phyloP scores from a whole-genome alignment of 2,888 invertebrate species.

The Chaitophorus viminalis region DNA sequence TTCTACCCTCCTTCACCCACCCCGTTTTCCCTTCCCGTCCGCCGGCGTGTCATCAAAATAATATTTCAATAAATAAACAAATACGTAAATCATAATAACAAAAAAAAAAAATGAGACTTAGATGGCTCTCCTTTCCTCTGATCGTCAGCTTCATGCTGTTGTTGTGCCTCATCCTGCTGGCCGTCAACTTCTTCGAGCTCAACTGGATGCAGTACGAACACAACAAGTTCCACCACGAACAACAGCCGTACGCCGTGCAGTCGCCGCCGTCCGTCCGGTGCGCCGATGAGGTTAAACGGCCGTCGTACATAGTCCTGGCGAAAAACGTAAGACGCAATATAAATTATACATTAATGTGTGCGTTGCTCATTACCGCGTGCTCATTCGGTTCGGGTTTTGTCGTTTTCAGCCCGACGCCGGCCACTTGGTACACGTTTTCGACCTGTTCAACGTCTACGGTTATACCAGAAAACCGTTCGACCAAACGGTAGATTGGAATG shows the following conservation, averaged over 20 bases:
- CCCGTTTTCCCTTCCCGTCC: no score
- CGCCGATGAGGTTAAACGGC: not conserved
- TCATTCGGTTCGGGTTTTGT: no score
- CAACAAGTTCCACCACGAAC: slow-evolving; percentile 63
- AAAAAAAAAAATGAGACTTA: slow-evolving; percentile 40
- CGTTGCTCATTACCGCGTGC: not conserved
- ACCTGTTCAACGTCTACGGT: slow-evolving; percentile 80
- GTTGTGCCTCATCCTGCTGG: slow-evolving; percentile 62
- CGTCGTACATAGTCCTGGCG: slow-evolving; percentile 39
- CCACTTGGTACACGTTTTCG: slow-evolving; percentile 82
- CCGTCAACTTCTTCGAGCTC: slow-evolving; percentile 63
- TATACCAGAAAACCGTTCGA: slow-evolving; percentile 73
- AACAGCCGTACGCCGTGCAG: not conserved
- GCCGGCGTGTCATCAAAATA: no score
- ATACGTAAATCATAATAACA: no score
- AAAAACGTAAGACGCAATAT: slow-evolving; percentile 7
- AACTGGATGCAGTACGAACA: slow-evolving; percentile 63
- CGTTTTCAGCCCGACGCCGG: slow-evolving; percentile 71
- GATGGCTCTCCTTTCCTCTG: slow-evolving; percentile 37
- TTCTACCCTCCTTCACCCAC: no score
- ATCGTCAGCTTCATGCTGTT: slow-evolving; percentile 60
- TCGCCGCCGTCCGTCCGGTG: not conserved
- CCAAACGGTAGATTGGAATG: slow-evolving; percentile 77
- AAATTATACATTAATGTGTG: not conserved
- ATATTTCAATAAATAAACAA: no score